Percentiles rank a stretch among this genome's conserved stretches.
Conservation (phyloP, 2,888 invertebrate genomes). For the Pachydiplax longipennis region DNA sequence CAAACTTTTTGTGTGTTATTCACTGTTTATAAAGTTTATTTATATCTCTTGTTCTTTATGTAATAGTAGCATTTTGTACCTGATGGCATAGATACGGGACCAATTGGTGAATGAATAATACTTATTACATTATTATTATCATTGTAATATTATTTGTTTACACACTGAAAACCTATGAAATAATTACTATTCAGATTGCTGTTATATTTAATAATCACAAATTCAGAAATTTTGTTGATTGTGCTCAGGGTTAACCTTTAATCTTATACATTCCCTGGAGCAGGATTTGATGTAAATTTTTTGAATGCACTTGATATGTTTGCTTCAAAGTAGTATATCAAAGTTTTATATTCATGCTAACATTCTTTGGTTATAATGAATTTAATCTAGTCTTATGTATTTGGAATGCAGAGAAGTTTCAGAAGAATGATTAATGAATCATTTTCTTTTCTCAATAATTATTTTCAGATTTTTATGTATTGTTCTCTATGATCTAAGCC, state of each 20-base stretch:
- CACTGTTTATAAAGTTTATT: neutral
- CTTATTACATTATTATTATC: neutral
- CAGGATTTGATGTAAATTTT: neutral
- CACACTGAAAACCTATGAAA: too few species aligned
- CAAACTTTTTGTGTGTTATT: neutral
- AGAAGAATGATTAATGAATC: neutral
- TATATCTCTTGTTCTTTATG: neutral
- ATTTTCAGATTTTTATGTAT: neutral
- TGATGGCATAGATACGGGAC: neutral
- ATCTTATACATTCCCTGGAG: neutral
- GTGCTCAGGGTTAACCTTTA: neutral
- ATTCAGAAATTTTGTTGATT: neutral
- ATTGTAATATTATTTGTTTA: neutral
- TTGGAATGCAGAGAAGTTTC: neutral
- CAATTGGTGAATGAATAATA: neutral
- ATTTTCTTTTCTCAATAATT: neutral
- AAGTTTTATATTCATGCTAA: neutral
- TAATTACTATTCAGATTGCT: too few species aligned
- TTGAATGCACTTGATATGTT: neutral
- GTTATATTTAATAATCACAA: neutral
- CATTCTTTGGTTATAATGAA: neutral
- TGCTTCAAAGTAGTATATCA: neutral
- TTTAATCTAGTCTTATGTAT: neutral
- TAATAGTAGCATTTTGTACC: conserved; percentile 4
- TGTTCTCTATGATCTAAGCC: neutral